These are phyloP conservation scores for Smittia sp. DNA, from an alignment of 2,888 invertebrate species.

Conservation along the genomic window DNA sequence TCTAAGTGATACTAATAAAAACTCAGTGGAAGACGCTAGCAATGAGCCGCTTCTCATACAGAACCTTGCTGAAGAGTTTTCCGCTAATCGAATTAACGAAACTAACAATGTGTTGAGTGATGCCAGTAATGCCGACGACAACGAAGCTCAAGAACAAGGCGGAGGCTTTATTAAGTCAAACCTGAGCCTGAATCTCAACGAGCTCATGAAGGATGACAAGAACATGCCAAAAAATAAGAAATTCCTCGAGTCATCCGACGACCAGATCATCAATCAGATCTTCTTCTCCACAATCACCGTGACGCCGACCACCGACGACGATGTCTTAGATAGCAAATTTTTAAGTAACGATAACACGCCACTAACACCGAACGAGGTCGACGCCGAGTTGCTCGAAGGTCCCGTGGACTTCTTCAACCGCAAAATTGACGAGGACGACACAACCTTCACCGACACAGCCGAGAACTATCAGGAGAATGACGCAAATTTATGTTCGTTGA, in stretches of 20 bases:
- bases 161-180: slow-evolving; percentile 12
- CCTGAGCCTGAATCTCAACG: slow-evolving; percentile 22
- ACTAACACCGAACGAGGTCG: not conserved
- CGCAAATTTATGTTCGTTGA: slow-evolving; percentile 37
- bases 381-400: not conserved
- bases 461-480: slow-evolving; percentile 30
- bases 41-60: slow-evolving; percentile 39
- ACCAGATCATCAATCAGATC: slow-evolving; percentile 33
- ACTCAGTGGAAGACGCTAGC: slow-evolving; percentile 14
- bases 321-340: not conserved
- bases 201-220: not conserved
- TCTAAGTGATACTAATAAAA: slow-evolving; percentile 27
- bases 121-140: not conserved
- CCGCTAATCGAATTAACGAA: slow-evolving; percentile 31
- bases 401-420: slow-evolving; percentile 16
- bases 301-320: slow-evolving; percentile 33
- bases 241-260: slow-evolving; percentile 28
- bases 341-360: slow-evolving; percentile 1
- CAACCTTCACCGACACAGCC: slow-evolving; percentile 20
- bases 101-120: not conserved
- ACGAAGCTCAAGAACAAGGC: not conserved
- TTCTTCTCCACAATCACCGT: slow-evolving; percentile 28
- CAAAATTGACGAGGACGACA: slow-evolving; percentile 31
- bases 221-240: slow-evolving; percentile 35
- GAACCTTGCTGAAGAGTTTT: slow-evolving; percentile 21